Conservation (phyloP, 2,113 vertebrate species). For the Taxidea taxus region DNA sequence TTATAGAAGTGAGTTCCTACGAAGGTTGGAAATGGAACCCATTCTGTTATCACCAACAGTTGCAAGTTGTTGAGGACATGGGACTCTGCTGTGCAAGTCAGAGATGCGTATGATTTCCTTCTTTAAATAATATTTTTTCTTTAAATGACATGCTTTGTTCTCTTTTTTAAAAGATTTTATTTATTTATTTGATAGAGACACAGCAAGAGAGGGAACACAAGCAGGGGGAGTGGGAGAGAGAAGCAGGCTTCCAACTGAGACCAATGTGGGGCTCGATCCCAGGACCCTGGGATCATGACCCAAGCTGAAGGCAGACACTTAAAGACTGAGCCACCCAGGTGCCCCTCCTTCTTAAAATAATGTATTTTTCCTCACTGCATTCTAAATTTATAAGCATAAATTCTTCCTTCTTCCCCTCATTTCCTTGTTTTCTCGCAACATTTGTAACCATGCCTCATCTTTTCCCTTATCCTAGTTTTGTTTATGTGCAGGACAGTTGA, state of each 20-base stretch:
- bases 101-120: background rate
- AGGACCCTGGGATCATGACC: no score
- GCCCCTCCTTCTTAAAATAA: background rate
- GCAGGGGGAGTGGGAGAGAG: no score
- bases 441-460: background rate
- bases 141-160: background rate
- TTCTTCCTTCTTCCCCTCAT: background rate
- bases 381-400: background rate
- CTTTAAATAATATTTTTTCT: constrained; percentile 11
- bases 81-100: background rate
- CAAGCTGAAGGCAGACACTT: no score
- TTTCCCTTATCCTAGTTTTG: background rate
- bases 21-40: background rate
- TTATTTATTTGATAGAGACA: no score
- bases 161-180: background rate
- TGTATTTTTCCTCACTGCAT: background rate
- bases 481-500: background rate
- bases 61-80: background rate
- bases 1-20: background rate
- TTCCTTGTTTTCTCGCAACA: background rate
- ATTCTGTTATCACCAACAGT: background rate
- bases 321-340: no score
- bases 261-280: no score
- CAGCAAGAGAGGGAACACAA: no score
- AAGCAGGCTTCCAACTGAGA: no score